Base-by-base conservation (phyloP, 2,113 vertebrate species). In the Plecturocebus donacophilus region DNA sequence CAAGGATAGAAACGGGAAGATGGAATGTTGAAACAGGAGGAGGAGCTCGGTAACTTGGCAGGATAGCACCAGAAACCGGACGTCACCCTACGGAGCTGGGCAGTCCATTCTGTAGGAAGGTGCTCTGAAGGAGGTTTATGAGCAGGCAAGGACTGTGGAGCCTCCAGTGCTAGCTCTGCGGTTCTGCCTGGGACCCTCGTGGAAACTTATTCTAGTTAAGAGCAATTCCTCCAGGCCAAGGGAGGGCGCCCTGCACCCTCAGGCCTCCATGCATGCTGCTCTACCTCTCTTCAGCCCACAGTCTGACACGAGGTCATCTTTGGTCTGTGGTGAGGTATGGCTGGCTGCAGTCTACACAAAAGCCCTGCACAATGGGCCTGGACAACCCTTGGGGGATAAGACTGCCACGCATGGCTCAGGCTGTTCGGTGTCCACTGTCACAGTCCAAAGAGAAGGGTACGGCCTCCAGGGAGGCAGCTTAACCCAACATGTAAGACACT, bases 51-150 rank as follows among this genome's bases (percentile, higher is more conserved):
- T 5, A 56, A 47, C 92, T 82, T 0, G 19, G 66, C 87, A 75
- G 85, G 71, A 77, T 19, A 96, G 97, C 96, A 97, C 93, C 96
- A 45, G 89, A 91, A 85, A 54, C 75, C 91, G 81, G 82, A 45
- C 11, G 1, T 17, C 2, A 6, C 82, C 79, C 27, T 21, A 5
- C 0, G 0, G 23, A 80, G 61, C 58, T n/a, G 56, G 40, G 5
- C 1, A 4, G 49, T 8, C 14, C 35, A 16, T 19, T 25, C 38
- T 38, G 52, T 8, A 17, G 56, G n/a, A 82, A 54, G 27, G n/a
- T 75, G 79, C 68, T 73, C 25, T 4, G n/a, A 25, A 73, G 61
- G 27, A 5, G 71, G 80, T 2, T 49, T 27, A 6, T 0, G 35
- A 25, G 64, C 61, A 61, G 89, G 82, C 3, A 5, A 35, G 12